phyloP scores from a whole-genome alignment of 2,113 vertebrate species.

The Trogon surrucura region DNA sequence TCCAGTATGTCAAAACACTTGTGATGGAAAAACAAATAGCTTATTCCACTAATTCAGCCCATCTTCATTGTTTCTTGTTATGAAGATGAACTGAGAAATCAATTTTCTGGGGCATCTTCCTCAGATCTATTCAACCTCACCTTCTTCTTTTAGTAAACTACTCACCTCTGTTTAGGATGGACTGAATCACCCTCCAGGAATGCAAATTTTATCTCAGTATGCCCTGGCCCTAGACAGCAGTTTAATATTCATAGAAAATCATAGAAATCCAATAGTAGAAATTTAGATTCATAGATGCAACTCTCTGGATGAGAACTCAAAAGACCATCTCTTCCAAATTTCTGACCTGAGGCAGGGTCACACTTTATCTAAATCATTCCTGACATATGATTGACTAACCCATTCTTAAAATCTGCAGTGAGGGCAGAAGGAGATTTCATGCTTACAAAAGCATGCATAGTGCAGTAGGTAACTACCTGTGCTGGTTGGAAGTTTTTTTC shows the following conservation, averaged over 20 bases:
- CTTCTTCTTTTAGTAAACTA: not conserved
- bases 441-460: not conserved
- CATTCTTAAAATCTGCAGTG: not conserved
- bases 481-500: not conserved
- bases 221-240: not conserved
- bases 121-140: not conserved
- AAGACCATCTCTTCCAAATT: not conserved
- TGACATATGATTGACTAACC: conserved; percentile 7
- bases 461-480: not conserved
- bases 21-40: not conserved
- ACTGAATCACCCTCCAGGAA: not conserved
- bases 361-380: not conserved
- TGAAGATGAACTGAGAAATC: conserved; percentile 28
- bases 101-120: not conserved
- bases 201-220: not conserved
- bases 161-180: not conserved
- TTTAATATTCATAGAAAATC: conserved; percentile 60
- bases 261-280: not conserved
- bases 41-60: not conserved
- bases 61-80: not conserved
- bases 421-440: conserved; percentile 44
- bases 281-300: not conserved
- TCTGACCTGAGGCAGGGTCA: not conserved
- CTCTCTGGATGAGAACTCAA: not conserved
- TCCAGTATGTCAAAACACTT: not conserved